Evolutionary conservation across 2,888 invertebrate species (phyloP).

Genomic region (Amitus sp.): DNA sequence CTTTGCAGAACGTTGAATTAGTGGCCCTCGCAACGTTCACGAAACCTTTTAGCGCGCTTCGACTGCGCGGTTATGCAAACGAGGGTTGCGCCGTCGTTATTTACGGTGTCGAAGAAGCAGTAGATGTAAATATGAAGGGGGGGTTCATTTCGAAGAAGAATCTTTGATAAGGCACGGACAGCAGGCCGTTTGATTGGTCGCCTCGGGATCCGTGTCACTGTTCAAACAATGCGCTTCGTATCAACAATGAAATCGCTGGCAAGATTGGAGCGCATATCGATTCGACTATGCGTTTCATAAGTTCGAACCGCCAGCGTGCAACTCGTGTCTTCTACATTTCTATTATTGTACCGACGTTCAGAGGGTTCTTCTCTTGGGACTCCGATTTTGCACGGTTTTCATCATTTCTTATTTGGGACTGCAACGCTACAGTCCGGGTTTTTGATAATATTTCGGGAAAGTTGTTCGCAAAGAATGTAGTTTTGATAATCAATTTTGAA

Average conservation of each 20-base stretch:
- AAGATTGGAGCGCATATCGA: constrained; percentile 51
- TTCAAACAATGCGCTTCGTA: constrained; percentile 57
- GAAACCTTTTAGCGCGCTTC: not conserved
- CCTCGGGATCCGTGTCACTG: constrained; percentile 54
- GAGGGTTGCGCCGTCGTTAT: constrained; percentile 5
- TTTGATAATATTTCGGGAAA: too few species aligned
- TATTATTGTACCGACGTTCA: too few species aligned
- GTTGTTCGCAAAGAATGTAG: too few species aligned
- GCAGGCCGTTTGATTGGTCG: constrained; percentile 58
- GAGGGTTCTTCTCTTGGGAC: too few species aligned
- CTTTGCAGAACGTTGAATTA: not conserved
- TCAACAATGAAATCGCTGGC: constrained; percentile 59
- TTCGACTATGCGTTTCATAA: constrained; percentile 12
- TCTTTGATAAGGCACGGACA: constrained; percentile 57
- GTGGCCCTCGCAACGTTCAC: not conserved
- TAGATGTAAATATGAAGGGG: constrained; percentile 1
- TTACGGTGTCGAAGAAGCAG: not conserved
- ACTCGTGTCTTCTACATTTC: too few species aligned
- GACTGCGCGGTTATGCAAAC: not conserved
- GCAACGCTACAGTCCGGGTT: too few species aligned
- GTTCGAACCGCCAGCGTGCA: not conserved
- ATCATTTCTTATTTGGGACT: too few species aligned
- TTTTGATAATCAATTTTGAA: too few species aligned
- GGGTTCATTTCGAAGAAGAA: constrained; percentile 43
- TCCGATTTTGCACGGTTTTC: too few species aligned